A percentile compares a stretch with the other conserved stretches of the same genome.
Conservation (phyloP, 2,888 invertebrate genomes). For the Corythucha ciliata region DNA sequence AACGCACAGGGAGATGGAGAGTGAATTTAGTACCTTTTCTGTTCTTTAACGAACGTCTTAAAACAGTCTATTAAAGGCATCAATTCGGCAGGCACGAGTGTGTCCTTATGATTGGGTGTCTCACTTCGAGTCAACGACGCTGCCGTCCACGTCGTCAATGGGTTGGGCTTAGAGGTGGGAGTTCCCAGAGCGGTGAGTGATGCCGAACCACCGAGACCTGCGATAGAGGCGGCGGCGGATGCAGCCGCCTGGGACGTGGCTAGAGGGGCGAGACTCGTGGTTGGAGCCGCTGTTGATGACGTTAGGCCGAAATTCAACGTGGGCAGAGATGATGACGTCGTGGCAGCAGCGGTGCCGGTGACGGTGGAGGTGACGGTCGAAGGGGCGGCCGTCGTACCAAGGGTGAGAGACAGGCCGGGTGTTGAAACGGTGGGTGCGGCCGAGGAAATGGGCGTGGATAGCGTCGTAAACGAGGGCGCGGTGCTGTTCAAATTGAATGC, state of each 20-base stretch:
- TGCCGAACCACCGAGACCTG: constrained; percentile 16
- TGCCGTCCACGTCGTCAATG: constrained; percentile 17
- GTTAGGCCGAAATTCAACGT: constrained; percentile 15
- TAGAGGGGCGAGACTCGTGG: neutral
- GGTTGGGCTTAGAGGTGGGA: constrained; percentile 20
- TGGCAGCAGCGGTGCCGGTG: constrained; percentile 7
- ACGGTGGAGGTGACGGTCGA: constrained; percentile 3
- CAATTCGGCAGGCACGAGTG: constrained; percentile 39
- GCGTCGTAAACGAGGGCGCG: too few species aligned
- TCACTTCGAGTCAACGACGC: constrained; percentile 42
- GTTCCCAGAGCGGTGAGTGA: constrained; percentile 22
- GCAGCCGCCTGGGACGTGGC: constrained; percentile 6
- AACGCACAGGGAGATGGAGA: neutral
- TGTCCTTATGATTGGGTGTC: constrained; percentile 49
- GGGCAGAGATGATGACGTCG: constrained; percentile 9
- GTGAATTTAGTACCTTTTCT: constrained; percentile 53
- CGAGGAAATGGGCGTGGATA: too few species aligned
- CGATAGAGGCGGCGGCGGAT: constrained; percentile 12
- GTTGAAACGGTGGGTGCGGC: too few species aligned
- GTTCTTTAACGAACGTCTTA: constrained; percentile 74
- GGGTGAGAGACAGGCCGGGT: too few species aligned
- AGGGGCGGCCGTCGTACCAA: constrained; percentile 6
- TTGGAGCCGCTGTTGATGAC: constrained; percentile 4
- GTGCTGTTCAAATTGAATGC: too few species aligned
- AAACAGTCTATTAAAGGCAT: constrained; percentile 64